A percentile compares a stretch with the other conserved stretches of the same genome.
Evolutionary conservation across 2,797 vertebrate species (phyloP).

Genomic region (Platalea minor): DNA sequence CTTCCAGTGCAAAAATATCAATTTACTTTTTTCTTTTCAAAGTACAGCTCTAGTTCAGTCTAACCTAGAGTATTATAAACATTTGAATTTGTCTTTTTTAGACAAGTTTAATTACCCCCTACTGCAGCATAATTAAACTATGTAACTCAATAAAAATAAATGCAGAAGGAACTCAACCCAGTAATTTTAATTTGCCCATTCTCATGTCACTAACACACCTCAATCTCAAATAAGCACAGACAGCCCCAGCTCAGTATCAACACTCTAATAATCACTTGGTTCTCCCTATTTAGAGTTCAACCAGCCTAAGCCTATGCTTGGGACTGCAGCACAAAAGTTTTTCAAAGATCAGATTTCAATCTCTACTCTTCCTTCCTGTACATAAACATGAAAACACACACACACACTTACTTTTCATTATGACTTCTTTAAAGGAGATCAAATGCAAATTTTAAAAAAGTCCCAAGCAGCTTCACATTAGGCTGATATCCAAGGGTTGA

Average conservation of each 20-base stretch:
- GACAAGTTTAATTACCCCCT: background rate
- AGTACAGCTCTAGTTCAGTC: background rate
- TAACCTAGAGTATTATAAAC: background rate
- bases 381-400: background rate
- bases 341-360: background rate
- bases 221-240: background rate
- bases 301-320: background rate
- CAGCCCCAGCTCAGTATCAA: background rate
- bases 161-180: background rate
- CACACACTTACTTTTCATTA: background rate
- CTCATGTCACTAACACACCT: background rate
- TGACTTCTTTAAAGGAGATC: background rate
- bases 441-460: background rate
- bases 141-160: slow-evolving; percentile 9
- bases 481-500: background rate
- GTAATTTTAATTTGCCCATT: background rate
- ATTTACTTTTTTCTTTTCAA: background rate
- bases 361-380: background rate
- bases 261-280: background rate
- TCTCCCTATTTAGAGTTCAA: background rate
- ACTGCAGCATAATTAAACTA: background rate
- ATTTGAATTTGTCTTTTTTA: background rate
- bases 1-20: background rate
- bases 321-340: background rate
- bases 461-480: background rate